Base-by-base conservation (phyloP, 1,140 invertebrate genomes). In the Homalodisca vitripennis region DNA sequence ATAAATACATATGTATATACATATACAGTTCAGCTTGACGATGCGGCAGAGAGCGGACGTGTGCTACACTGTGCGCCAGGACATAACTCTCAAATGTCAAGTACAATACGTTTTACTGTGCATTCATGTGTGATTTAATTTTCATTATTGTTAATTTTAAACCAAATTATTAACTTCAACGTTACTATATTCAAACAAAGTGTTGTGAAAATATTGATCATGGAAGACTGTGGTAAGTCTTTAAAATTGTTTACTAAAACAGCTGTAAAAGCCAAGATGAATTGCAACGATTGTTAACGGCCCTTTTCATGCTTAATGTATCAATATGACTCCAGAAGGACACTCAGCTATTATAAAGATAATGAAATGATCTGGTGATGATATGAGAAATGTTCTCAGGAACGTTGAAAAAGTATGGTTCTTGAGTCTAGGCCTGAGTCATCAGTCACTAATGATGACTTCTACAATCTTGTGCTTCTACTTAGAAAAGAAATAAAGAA, bases 151-250 rank as follows among this genome's bases (percentile, higher is more conserved):
- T n/a, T n/a, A n/a, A n/a, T n/a, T n/a, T n/a, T n/a, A n/a, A n/a
- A n/a, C n/a, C n/a, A n/a, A n/a, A n/a, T n/a, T n/a, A n/a, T n/a
- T n/a, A n/a, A n/a, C n/a, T n/a, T n/a, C n/a, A n/a, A n/a, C n/a
- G n/a, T n/a, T n/a, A n/a, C n/a, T n/a, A n/a, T n/a, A n/a, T n/a
- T n/a, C n/a, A n/a, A n/a, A n/a, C n/a, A n/a, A n/a, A n/a, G n/a
- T n/a, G n/a, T n/a, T n/a, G n/a, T 41, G 17, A 41, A 75, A 78
- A 26, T n/a, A 34, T 26, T 72, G 72, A 99, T 41, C 34, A 53
- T 53, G 48, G 48, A 6, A n/a, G 48, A 53, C 48, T 53, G 48
- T 53, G 48, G 12, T 14, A 53, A 53, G 48, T 53, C 10, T 53
- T 13, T 53, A 20, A 53, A 53, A 22, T 3, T 20, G 6, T 12